phyloP scores from a whole-genome alignment of 1,140 invertebrate species.

The Fopius arisanus region DNA sequence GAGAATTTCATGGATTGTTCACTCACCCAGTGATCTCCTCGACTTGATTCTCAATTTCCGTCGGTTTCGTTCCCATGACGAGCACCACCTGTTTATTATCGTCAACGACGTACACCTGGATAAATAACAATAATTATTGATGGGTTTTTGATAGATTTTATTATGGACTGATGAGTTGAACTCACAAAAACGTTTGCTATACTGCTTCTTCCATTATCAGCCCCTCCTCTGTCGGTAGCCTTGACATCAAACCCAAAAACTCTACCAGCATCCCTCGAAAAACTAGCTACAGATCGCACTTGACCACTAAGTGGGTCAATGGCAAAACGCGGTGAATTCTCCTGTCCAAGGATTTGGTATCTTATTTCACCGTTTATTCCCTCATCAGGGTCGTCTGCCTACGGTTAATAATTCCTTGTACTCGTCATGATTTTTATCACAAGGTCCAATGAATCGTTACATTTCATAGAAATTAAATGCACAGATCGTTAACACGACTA shows the following conservation, averaged over 20 bases:
- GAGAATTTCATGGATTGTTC: not conserved
- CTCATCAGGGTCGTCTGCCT: constrained; percentile 78
- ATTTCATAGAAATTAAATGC: too few relatives aligned
- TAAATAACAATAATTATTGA: not conserved
- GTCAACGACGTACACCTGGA: constrained; percentile 81
- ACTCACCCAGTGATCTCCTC: constrained; percentile 73
- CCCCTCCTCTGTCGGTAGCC: constrained; percentile 80
- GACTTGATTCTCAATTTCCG: constrained; percentile 75
- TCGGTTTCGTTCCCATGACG: constrained; percentile 77
- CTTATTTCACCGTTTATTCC: constrained; percentile 81
- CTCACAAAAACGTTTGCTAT: constrained; percentile 86
- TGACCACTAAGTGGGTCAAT: constrained; percentile 79
- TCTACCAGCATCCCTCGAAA: constrained; percentile 72
- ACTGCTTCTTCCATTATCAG: constrained; percentile 79
- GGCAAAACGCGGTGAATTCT: constrained; percentile 76
- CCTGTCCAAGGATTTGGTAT: constrained; percentile 74
- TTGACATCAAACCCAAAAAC: constrained; percentile 89
- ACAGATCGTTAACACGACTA: too few relatives aligned
- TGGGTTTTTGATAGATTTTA: too few relatives aligned
- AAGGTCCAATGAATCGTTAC: too few relatives aligned
- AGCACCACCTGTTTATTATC: constrained; percentile 82
- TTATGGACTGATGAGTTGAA: constrained; percentile 45
- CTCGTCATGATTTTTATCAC: too few relatives aligned
- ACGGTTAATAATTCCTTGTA: constrained; percentile 20
- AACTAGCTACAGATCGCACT: constrained; percentile 74